Base-by-base conservation (phyloP, 2,797 vertebrate species). In the Petrocephalus schoutedeni region DNA sequence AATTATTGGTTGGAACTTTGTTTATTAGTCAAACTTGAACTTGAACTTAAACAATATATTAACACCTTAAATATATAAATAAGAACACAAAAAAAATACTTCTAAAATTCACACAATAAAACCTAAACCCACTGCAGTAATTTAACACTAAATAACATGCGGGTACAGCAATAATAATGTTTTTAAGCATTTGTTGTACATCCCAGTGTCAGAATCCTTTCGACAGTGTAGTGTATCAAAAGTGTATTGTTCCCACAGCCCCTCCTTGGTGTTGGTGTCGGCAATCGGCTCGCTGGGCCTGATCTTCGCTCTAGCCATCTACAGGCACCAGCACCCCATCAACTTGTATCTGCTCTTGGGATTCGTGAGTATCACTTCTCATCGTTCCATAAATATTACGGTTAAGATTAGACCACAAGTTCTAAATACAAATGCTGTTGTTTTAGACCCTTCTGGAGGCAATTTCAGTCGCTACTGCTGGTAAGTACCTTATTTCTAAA, bases 261-360 rank as follows among this genome's bases (percentile, higher is more conserved):
- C 98, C 36, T 94, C 93, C 41, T 94, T 99, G 92, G 96, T 99
- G 88, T 87, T 98, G 94, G 87, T 95, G 85, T 96, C 96, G 21
- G 94, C 93, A 0, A 57, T 98, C 36, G 97, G 96, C 87, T 97
- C 97, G 86, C 93, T 99, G 93, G 95, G 94, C 90, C 85, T 97
- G 64, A 95, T 98, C 0, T 89, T 97, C 84, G 97, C 96, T 21
- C 90, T 99, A 93, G 95, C 94, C 8, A 19, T 98, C 53, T 97
- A 97, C 92, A 95, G 97, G 92, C 96, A 98, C 92, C 94, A 95
- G 53, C 95, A 99, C 91, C 98, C 98, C 5, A 87, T 97, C 92
- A 99, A 99, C 92, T 95, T 99, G 82, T 99, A 98, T 93, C 95
- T 99, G 89, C 97, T 99, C 28, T 94, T 97, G 89, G 94, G 93